These are phyloP conservation scores for Saccostrea echinata DNA, from an alignment of 1,140 invertebrate species.

Conservation along the genomic window DNA sequence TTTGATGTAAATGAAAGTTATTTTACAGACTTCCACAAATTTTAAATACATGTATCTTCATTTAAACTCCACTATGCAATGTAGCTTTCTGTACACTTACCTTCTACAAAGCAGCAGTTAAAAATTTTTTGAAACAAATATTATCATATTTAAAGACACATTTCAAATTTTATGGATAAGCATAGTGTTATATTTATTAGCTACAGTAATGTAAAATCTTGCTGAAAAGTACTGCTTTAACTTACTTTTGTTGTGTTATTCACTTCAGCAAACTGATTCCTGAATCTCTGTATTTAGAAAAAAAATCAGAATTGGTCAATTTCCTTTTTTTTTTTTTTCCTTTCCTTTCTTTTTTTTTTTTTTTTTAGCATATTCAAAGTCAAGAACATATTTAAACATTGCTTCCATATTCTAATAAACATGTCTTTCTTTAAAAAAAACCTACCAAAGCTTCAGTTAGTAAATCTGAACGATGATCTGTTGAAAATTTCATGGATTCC, in stretches of 20 bases:
- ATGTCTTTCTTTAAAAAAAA: background rate
- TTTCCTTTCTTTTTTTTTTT: background rate
- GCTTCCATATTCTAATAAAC: background rate
- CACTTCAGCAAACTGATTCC: conserved; percentile 77
- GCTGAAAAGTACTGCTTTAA: background rate
- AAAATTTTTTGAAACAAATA: background rate
- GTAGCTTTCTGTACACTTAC: background rate
- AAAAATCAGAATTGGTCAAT: background rate
- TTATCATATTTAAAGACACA: background rate
- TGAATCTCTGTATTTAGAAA: conserved; percentile 76
- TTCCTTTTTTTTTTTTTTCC: no score
- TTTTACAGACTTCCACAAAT: background rate
- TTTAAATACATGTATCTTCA: background rate
- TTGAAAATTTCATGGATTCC: conserved; percentile 98
- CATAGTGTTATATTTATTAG: no score
- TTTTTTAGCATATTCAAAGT: background rate
- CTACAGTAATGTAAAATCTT: background rate
- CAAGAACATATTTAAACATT: background rate
- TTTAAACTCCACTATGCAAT: background rate
- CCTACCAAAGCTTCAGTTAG: conserved; percentile 94
- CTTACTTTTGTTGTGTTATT: conserved; percentile 66
- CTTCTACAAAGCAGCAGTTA: conserved; percentile 13
- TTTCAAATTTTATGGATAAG: background rate
- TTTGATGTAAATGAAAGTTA: no score
- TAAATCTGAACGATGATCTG: conserved; percentile 94